Evolutionary conservation across 2,888 invertebrate species (phyloP).

Genomic region (Rhingia campestris): DNA sequence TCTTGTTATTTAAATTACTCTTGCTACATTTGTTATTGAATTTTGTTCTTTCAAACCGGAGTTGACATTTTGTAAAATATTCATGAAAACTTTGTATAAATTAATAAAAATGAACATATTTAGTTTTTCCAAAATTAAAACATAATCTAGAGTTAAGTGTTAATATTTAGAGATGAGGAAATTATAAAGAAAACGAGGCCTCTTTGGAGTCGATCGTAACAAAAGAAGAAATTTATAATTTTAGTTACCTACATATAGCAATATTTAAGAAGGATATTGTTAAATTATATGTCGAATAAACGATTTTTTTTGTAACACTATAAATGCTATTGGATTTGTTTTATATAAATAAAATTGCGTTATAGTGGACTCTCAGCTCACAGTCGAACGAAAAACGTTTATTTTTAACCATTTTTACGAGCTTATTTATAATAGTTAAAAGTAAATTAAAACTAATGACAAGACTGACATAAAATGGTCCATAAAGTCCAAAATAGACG

Average conservation of each 20-base stretch:
- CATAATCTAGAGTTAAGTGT: slow-evolving; percentile 53
- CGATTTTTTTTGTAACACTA: slow-evolving; percentile 63
- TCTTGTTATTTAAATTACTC: background rate
- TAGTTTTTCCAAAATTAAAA: slow-evolving; percentile 20
- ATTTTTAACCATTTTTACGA: too few relatives aligned
- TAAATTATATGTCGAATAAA: slow-evolving; percentile 56
- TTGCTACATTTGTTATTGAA: slow-evolving; percentile 6
- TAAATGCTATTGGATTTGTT: background rate
- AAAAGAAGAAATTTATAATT: slow-evolving; percentile 7
- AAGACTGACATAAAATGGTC: too few relatives aligned
- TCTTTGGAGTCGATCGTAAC: background rate
- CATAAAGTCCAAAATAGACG: too few relatives aligned
- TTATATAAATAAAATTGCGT: background rate
- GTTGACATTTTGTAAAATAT: slow-evolving; percentile 36
- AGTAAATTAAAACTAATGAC: too few relatives aligned
- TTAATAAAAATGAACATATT: slow-evolving; percentile 2
- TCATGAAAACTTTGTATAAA: slow-evolving; percentile 43
- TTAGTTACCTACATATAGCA: slow-evolving; percentile 41
- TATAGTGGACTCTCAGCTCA: too few relatives aligned
- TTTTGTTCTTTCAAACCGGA: slow-evolving; percentile 10
- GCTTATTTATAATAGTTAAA: too few relatives aligned
- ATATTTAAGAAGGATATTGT: slow-evolving; percentile 59
- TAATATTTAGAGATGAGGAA: slow-evolving; percentile 26
- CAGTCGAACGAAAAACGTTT: too few relatives aligned
- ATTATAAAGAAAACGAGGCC: background rate